phyloP scores from a whole-genome alignment of 2,113 vertebrate species.

The Donacobius atricapilla region DNA sequence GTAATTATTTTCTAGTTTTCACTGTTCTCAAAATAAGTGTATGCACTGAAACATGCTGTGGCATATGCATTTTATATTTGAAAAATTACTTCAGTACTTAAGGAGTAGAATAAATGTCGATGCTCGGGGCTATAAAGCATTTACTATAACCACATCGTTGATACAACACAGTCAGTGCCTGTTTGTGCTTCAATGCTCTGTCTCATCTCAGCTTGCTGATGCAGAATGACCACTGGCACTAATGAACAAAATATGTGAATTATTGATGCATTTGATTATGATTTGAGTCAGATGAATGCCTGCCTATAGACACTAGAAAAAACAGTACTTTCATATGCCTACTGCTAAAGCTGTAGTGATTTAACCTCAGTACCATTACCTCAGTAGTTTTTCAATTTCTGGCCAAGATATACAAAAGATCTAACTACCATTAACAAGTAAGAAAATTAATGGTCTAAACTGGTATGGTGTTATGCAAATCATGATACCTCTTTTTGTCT shows the following conservation, averaged over 20 bases:
- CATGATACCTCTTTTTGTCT: background rate
- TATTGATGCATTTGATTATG: background rate
- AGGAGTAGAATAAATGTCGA: background rate
- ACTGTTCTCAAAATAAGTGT: background rate
- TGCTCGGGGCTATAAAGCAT: background rate
- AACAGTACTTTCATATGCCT: background rate
- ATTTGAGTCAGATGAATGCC: background rate
- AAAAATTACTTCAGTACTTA: background rate
- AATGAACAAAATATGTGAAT: background rate
- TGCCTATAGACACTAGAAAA: background rate
- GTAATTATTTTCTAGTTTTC: background rate
- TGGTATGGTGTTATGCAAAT: background rate
- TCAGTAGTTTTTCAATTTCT: background rate
- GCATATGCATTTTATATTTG: background rate
- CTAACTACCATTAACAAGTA: background rate
- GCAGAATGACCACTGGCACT: background rate
- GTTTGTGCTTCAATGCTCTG: background rate
- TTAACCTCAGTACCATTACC: background rate
- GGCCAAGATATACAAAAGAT: background rate
- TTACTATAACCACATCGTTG: background rate
- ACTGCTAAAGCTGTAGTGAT: background rate
- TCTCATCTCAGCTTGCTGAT: background rate
- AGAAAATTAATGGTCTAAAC: background rate
- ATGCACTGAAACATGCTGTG: background rate
- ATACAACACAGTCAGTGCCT: background rate